Evolutionary conservation across 2,888 invertebrate genomes (phyloP).

Genomic region (Hypomecis atomaria): DNA sequence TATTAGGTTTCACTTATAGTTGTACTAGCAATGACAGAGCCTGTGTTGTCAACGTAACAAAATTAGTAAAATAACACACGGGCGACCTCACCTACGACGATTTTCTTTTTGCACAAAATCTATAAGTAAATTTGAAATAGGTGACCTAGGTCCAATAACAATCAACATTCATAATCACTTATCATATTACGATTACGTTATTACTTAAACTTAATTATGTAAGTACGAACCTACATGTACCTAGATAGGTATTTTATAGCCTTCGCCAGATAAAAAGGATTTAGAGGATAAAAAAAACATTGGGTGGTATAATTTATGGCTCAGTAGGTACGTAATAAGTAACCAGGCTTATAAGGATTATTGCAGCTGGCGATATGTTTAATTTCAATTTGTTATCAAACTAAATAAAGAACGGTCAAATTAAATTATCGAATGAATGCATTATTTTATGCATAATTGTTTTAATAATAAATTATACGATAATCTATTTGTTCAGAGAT

Average conservation of each 20-base stretch:
- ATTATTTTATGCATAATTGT: no score
- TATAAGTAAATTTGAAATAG: background rate
- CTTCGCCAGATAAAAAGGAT: constrained; percentile 12
- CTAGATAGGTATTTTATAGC: background rate
- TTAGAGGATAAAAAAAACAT: constrained; percentile 16
- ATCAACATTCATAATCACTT: background rate
- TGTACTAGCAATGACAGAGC: no score
- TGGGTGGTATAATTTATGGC: constrained; percentile 14
- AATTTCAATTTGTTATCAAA: background rate
- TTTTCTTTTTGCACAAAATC: no score
- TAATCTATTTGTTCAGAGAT: no score
- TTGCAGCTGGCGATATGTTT: background rate
- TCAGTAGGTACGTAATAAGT: background rate
- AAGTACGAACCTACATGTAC: background rate
- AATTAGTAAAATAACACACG: no score
- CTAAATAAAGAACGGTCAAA: background rate
- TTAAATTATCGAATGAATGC: no score
- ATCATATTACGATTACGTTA: background rate
- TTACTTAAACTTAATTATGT: no score
- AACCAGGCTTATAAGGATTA: constrained; percentile 2
- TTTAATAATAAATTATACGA: no score
- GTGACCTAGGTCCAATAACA: background rate
- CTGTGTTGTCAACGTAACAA: no score
- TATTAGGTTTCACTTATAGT: no score
- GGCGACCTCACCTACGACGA: no score